Conservation (phyloP, 1,140 invertebrate genomes). For the Drosophila nebulosa region DNA sequence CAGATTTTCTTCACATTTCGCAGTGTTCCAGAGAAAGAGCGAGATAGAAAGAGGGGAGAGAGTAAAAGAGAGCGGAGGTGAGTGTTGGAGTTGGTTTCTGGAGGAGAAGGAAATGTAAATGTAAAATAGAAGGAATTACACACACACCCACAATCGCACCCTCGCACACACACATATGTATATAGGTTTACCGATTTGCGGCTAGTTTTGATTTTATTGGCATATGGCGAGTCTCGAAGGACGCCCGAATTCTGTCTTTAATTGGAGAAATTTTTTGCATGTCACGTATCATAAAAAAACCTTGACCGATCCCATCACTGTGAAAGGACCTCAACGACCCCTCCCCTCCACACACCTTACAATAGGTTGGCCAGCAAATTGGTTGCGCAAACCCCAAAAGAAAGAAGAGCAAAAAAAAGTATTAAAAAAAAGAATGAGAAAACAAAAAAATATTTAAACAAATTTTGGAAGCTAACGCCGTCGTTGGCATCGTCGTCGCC, state of each 20-base stretch:
- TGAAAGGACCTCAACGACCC: not conserved
- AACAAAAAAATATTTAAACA: not conserved
- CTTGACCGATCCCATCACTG: slow-evolving; percentile 62
- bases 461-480: not conserved
- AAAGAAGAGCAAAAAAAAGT: not conserved
- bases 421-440: not conserved
- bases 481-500: no score
- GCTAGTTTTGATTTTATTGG: slow-evolving; percentile 44
- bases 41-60: not conserved
- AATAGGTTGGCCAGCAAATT: not conserved
- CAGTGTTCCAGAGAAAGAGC: not conserved
- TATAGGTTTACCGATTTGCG: slow-evolving; percentile 2
- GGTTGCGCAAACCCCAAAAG: not conserved
- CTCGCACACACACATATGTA: not conserved
- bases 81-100: not conserved
- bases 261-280: slow-evolving; percentile 32
- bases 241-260: slow-evolving; percentile 37
- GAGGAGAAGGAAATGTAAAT: not conserved
- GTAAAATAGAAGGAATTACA: not conserved
- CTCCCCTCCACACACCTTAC: not conserved
- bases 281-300: slow-evolving; percentile 57
- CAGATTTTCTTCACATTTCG: not conserved
- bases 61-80: not conserved
- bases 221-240: slow-evolving; percentile 59
- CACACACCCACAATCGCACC: not conserved